These are phyloP conservation scores for Conchocele bisecta DNA, from an alignment of 2,888 invertebrate species.

Conservation along the genomic window DNA sequence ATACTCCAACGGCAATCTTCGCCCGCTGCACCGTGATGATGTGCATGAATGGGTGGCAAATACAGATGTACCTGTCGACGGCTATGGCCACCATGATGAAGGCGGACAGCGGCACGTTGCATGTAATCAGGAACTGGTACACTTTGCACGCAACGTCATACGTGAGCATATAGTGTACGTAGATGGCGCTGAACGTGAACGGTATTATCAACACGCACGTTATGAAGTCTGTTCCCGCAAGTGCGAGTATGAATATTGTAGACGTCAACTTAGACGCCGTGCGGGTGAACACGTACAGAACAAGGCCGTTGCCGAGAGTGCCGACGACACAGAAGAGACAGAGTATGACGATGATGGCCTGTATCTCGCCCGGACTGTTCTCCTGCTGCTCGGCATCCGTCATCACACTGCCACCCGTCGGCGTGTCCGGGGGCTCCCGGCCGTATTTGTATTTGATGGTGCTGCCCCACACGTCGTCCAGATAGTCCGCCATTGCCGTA, in stretches of 20 bases:
- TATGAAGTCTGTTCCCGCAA: constrained; percentile 73
- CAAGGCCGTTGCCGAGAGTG: constrained; percentile 78
- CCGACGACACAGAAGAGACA: constrained; percentile 74
- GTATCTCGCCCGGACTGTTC: constrained; percentile 3
- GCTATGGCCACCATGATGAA: constrained; percentile 81
- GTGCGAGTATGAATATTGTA: constrained; percentile 78
- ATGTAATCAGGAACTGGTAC: constrained; percentile 77
- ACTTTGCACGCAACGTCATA: constrained; percentile 72
- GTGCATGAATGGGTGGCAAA: constrained; percentile 77
- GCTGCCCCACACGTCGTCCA: too few species aligned
- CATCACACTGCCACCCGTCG: too few species aligned
- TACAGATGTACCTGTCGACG: constrained; percentile 78
- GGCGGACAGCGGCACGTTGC: constrained; percentile 76
- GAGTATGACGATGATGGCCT: constrained; percentile 60
- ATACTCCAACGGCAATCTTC: constrained; percentile 65
- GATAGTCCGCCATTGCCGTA: too few species aligned
- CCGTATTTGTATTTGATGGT: too few species aligned
- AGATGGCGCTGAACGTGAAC: constrained; percentile 66
- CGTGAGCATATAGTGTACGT: constrained; percentile 58
- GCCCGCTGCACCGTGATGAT: constrained; percentile 70
- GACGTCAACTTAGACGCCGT: constrained; percentile 76
- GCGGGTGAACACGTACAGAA: constrained; percentile 78
- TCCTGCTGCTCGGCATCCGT: too few species aligned
- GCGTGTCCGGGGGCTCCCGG: too few species aligned
- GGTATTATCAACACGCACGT: constrained; percentile 75